Evolutionary conservation across 1,140 invertebrate species (phyloP), one percentile per base, ranked within the genome.

Genomic region (Lineus longissimus): DNA sequence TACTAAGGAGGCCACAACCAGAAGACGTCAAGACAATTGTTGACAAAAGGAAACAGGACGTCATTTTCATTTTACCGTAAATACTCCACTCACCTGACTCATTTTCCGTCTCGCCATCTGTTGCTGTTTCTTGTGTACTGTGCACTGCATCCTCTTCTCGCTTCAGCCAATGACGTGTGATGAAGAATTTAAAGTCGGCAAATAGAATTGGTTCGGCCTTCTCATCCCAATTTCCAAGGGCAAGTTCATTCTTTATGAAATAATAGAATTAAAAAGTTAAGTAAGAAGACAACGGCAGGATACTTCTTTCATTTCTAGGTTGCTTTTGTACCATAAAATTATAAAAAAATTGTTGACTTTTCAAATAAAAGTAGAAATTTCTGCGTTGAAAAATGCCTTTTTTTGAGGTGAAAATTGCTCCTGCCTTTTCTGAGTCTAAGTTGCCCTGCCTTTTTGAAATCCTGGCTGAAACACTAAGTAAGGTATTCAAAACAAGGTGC

Each of bases 211-310:
- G 83, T 61, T 88, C 86, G 25, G 73, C 71, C 55, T 80, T 80
- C 65, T 85, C 82, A n/a, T 84, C 72, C 88, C 88, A 89, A 4
- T 71, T 66, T 25, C 82, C 83, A 67, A 81, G 81, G n/a, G 80
- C 69, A 45, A 79, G 72, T 47, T 78, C 74, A 43, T 73, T 74
- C 78, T 81, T 23, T 22, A 72, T 63, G 40, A 55, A 43, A 59
- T 19, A 19, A 30, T 59, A 56, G 41, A 33, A 25, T 17, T 19
- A 59, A 36, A 57, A 7, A 51, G 23, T n/a, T n/a, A n/a, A n/a
- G 29, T 36, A 62, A 17, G n/a, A 51, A 31, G 1, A 19, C 56
- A 41, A 54, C 23, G 7, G n/a, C 29, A 17, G 15, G 25, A 63
- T 19, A 65, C 17, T 17, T 30, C 17, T 17, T 13, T 19, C 31